These are phyloP conservation scores for Sinosuthora webbiana DNA, from an alignment of 2,113 vertebrate genomes.

Conservation along the genomic window DNA sequence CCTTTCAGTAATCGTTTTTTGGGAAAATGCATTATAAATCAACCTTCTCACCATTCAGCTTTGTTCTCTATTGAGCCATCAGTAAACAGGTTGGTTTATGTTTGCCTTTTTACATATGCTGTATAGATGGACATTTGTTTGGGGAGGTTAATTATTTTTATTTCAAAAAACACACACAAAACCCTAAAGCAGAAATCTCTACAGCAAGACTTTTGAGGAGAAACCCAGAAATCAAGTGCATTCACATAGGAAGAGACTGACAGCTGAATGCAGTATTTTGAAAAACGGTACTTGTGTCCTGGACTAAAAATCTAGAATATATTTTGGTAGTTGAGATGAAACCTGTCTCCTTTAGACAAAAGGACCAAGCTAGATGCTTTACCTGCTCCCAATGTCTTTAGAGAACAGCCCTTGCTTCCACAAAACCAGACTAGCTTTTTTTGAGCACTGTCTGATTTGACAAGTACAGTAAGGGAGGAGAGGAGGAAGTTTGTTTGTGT, in stretches of 20 bases:
- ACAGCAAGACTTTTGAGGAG: not conserved
- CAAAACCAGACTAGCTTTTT: not conserved
- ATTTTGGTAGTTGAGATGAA: not conserved
- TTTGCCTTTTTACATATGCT: not conserved
- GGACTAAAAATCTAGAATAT: not conserved
- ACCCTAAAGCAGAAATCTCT: not conserved
- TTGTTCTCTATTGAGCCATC: not conserved
- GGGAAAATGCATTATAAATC: not conserved
- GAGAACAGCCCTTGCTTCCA: not conserved
- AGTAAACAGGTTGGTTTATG: not conserved
- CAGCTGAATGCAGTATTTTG: not conserved
- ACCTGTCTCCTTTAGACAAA: not conserved
- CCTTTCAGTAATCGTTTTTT: not conserved
- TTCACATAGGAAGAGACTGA: not conserved
- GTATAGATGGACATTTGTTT: not conserved
- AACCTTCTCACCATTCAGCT: not conserved
- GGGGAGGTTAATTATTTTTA: not conserved
- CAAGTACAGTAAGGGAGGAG: not conserved
- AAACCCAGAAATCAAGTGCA: not conserved
- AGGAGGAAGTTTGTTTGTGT: not conserved
- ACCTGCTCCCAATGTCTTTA: not conserved
- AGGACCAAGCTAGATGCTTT: not conserved
- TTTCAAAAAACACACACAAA: not conserved
- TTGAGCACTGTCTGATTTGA: not conserved
- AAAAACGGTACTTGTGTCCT: not conserved